Conservation (phyloP, 2,113 vertebrate genomes). For the Alosa alosa region DNA sequence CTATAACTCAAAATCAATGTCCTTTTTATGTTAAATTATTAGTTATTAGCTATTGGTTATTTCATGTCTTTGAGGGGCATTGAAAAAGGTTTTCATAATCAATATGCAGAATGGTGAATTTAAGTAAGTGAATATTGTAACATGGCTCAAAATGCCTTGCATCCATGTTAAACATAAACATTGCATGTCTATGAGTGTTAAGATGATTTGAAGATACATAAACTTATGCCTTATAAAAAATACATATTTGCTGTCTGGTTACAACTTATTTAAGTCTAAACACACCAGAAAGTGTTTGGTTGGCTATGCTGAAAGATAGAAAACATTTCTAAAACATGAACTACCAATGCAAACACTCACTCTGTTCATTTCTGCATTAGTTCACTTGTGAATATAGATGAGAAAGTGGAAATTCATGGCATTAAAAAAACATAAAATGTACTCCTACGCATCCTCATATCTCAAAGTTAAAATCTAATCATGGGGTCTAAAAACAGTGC, state of each 20-base stretch:
- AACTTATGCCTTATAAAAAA: neutral
- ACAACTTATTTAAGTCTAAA: neutral
- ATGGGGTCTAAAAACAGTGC: slow-evolving; percentile 65
- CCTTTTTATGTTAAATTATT: neutral
- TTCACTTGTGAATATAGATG: neutral
- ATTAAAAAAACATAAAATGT: neutral
- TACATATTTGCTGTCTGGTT: slow-evolving; percentile 16
- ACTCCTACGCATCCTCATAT: neutral
- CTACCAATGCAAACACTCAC: neutral
- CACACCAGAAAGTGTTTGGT: neutral
- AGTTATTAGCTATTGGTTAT: no score
- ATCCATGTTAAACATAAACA: neutral
- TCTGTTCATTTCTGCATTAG: neutral
- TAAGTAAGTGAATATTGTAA: neutral
- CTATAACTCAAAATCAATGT: neutral
- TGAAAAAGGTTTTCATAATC: neutral
- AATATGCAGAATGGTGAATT: neutral
- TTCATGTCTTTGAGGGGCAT: neutral
- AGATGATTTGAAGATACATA: neutral
- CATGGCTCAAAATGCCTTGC: neutral
- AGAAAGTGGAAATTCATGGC: neutral
- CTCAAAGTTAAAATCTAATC: slow-evolving; percentile 58
- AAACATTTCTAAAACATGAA: neutral
- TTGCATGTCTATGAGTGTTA: neutral
- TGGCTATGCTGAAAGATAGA: neutral